phyloP scores from a whole-genome alignment of 2,113 vertebrate species.

The Canis aureus region DNA sequence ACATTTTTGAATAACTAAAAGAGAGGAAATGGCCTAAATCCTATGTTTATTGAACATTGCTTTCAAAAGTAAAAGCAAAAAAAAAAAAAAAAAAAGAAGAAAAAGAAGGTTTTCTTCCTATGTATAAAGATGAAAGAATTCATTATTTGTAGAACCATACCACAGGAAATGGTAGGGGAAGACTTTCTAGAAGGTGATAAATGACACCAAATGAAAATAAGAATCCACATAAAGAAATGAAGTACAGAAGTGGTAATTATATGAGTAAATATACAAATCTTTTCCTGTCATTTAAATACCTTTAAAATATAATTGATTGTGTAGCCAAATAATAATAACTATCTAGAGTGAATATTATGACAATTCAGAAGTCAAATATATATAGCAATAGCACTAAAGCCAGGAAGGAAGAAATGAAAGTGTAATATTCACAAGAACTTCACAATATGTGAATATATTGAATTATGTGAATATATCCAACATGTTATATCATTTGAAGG shows the following conservation, averaged over 20 bases:
- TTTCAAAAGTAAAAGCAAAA: not conserved
- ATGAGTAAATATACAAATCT: not conserved
- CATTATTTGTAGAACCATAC: no score
- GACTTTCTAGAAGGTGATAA: not conserved
- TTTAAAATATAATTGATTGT: not conserved
- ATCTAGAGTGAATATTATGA: not conserved
- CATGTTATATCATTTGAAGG: not conserved
- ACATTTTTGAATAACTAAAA: not conserved
- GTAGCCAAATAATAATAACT: not conserved
- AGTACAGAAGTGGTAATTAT: not conserved
- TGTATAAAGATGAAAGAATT: not conserved
- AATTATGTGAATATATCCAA: not conserved
- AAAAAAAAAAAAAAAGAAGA: not conserved
- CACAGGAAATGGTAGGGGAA: not conserved
- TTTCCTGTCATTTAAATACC: not conserved
- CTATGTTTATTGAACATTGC: not conserved
- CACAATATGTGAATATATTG: not conserved
- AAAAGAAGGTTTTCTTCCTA: not conserved
- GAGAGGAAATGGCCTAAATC: not conserved
- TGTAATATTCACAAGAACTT: not conserved
- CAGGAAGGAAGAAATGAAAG: not conserved
- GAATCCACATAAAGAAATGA: not conserved
- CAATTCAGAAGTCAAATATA: not conserved
- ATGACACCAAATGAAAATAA: not conserved
- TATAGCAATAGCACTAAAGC: not conserved